Base-by-base conservation (phyloP, 2,797 vertebrate genomes). In the Girardinus metallicus region DNA sequence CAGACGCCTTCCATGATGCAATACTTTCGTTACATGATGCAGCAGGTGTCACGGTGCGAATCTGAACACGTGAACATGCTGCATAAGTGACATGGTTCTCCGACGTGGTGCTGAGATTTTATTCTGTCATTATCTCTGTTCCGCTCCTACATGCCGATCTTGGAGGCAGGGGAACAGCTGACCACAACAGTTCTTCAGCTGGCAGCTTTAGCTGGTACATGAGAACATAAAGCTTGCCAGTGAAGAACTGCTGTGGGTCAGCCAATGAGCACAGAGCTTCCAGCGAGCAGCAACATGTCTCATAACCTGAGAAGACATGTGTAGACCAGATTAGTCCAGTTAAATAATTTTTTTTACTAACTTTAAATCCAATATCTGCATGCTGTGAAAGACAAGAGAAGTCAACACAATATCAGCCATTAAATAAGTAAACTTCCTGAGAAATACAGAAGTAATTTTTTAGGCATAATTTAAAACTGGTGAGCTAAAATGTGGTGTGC, bases 131-230 rank as follows among this genome's bases (percentile, higher is more conserved):
- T 66, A n/a, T 83, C 78, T 68, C 53, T 53, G 4, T 23, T 70
- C 53, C 60, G 2, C 66, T 86, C 74, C 21, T 9, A 15, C 9
- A 71, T 80, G 57, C 1, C 41, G 23, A 62, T 80, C 85, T 83
- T 85, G 80, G 23, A 83, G 85, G 91, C 90, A 91, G 95, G 95
- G 68, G 94, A 96, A 96, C 95, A 95, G 98, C 97, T 96, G 95
- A 98, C 96, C 97, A 98, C 98, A 99, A 99, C 98, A 99, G 98
- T 99, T 99, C 98, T 99, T 99, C 98, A 99, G 99, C 98, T 99
- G 98, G 98, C 98, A 99, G 98, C 98, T 99, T 99, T 99, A 99
- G 98, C 96, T 97, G 96, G 90, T 95, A 95, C 94, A 97, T 92
- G 96, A 96, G 95, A 96, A 99, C 98, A 97, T 99, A 99, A 99